phyloP scores from a whole-genome alignment of 2,888 invertebrate genomes.

The Bimastos eiseni region DNA sequence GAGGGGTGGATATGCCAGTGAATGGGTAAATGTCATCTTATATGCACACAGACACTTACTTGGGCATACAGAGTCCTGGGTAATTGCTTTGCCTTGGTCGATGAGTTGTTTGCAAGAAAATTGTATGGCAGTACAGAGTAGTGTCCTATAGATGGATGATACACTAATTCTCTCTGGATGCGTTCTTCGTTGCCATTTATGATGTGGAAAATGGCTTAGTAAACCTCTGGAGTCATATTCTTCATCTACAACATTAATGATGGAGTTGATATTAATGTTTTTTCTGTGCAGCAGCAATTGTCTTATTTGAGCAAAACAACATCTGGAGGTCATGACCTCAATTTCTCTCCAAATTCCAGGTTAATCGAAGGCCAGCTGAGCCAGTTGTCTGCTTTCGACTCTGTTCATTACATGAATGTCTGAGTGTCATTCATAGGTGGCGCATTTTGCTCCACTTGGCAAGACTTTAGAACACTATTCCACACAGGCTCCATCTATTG shows the following conservation, averaged over 20 bases:
- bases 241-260: neutral
- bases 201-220: neutral
- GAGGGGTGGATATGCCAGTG: neutral
- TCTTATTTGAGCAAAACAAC: neutral
- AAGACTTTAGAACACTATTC: neutral
- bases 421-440: neutral
- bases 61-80: neutral
- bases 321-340: neutral
- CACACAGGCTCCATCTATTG: neutral
- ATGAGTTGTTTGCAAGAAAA: neutral
- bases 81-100: neutral
- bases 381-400: neutral
- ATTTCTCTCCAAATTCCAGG: neutral
- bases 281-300: neutral
- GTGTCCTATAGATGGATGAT: neutral
- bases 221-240: constrained; percentile 3
- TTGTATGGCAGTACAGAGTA: neutral
- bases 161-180: neutral
- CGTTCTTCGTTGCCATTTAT: neutral
- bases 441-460: neutral
- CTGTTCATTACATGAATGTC: neutral
- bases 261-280: constrained; percentile 1
- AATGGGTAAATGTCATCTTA: neutral
- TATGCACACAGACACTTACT: neutral
- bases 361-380: neutral